Evolutionary conservation across 2,797 vertebrate genomes (phyloP), one percentile per base, ranked within the genome.

Genomic region (Acanthis flammea): DNA sequence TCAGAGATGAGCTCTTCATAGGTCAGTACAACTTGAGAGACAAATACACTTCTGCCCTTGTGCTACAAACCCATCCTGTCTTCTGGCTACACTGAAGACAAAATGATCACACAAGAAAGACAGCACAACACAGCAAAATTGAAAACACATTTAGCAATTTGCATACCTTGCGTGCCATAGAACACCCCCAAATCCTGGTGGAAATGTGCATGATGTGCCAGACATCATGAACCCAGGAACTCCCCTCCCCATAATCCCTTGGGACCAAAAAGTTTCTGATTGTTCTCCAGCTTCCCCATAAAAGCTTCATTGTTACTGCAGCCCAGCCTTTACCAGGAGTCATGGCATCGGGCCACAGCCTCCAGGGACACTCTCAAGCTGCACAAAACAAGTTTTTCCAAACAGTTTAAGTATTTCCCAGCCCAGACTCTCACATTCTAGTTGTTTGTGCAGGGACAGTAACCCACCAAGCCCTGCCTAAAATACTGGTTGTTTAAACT

Each of bases 181-280:
- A 97, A 97, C 94, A 94, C 88, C 96, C 96, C 95, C 94, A 97
- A 95, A 96, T 96, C 94, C 96, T 96, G 95, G 92, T 96, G 96
- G 94, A 95, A 92, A 95, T 95, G 94, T 89, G 75, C 87, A 94
- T 72, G 86, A 92, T 93, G 87, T 96, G 95, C 97, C 93, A 96
- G 96, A 96, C 95, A 96, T 95, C 94, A 97, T 91, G 89, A 97
- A 96, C 93, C 94, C 97, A 94, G 95, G 97, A 96, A 96, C 97
- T 97, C 92, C 96, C 91, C 91, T 93, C 94, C 96, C 95, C 96
- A 96, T 95, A 92, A 96, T 96, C 97, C 95, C 97, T 73, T 1
- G 55, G 95, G 97, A 96, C 77, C 9, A 1, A 88, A 93, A 94
- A 85, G 44, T 92, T 95, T 94, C 95, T 95, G 97, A 96, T 95